Percentiles rank a stretch among this genome's conserved stretches.
phyloP scores from a whole-genome alignment of 2,797 vertebrate species.

The Anguilla megastoma region DNA sequence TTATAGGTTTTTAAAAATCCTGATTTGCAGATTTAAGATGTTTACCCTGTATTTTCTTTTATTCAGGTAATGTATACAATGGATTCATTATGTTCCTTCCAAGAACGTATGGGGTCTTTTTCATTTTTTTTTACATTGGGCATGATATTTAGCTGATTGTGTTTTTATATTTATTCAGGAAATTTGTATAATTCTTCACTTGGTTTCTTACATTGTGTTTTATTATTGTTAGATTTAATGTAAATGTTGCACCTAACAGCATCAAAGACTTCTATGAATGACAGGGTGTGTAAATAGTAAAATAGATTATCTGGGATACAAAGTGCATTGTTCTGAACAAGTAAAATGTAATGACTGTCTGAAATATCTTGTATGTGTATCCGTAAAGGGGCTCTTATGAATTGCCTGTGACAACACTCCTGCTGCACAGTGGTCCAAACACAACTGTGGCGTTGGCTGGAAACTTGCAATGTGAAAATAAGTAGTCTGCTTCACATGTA shows the following conservation, averaged over 20 bases:
- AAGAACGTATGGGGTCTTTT: neutral
- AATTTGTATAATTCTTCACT: neutral
- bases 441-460: neutral
- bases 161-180: neutral
- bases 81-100: neutral
- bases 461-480: neutral
- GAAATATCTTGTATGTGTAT: neutral
- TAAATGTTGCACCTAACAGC: neutral
- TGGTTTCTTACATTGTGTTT: neutral
- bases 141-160: neutral
- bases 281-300: neutral
- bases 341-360: neutral
- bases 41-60: neutral
- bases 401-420: neutral
- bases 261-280: neutral
- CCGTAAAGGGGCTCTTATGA: neutral
- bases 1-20: neutral
- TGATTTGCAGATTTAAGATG: neutral
- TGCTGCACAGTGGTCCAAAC: neutral
- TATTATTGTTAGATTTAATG: neutral
- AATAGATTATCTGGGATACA: neutral
- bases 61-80: neutral
- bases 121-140: neutral
- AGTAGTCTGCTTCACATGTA: neutral
- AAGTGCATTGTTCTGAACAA: neutral